These are phyloP conservation scores for Furnarius figulus DNA, from an alignment of 2,113 vertebrate genomes.

Conservation along the genomic window DNA sequence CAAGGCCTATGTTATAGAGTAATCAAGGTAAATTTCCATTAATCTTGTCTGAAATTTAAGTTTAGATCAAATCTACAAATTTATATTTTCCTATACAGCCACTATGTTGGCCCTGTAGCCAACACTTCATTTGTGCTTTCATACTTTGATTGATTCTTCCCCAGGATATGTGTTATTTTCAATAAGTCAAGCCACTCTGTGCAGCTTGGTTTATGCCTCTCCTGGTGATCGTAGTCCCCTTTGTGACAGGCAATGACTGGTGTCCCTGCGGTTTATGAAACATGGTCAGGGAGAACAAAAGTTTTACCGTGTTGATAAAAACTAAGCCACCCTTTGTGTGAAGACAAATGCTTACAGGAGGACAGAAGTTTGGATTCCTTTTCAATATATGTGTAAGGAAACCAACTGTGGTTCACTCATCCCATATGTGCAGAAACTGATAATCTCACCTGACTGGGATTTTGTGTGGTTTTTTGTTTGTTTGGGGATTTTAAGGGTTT, in stretches of 20 bases:
- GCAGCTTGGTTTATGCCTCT: background rate
- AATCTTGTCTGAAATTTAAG: background rate
- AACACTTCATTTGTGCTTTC: background rate
- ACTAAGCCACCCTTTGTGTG: background rate
- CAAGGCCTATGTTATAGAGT: background rate
- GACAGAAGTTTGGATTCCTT: background rate
- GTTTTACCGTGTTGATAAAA: background rate
- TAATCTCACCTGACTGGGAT: background rate
- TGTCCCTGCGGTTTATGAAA: background rate
- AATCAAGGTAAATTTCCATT: background rate
- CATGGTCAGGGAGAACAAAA: background rate
- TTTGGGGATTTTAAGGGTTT: background rate
- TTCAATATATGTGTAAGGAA: background rate
- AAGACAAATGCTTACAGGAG: background rate
- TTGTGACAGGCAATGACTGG: background rate
- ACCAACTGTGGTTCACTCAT: background rate
- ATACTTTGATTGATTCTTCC: background rate
- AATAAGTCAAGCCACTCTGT: background rate
- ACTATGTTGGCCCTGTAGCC: background rate
- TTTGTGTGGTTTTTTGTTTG: background rate
- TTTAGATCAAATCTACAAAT: background rate
- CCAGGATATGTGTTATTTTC: background rate
- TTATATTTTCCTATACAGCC: background rate
- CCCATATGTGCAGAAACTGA: background rate
- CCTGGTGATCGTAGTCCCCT: background rate